Evolutionary conservation across 2,113 vertebrate genomes (phyloP).

Genomic region (Hirundichthys speculiger): DNA sequence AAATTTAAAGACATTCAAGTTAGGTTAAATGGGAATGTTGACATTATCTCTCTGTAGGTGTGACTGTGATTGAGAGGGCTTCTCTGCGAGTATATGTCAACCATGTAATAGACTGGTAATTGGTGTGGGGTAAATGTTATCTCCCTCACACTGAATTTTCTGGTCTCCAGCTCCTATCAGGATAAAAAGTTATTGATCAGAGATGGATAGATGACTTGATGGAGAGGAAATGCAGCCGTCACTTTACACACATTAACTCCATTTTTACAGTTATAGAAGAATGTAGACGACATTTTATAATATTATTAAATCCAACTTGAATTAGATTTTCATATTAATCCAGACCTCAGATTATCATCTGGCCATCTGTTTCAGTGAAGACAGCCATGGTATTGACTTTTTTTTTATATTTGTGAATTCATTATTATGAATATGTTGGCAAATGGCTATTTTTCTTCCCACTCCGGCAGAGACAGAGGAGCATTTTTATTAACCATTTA

Average conservation of each 20-base stretch:
- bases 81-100: constrained; percentile 11
- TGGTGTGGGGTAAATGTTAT: not conserved
- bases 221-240: not conserved
- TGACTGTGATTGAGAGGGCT: not conserved
- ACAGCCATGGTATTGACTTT: not conserved
- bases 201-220: not conserved
- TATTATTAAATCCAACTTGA: too few species aligned
- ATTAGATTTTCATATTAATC: not conserved
- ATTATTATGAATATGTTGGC: not conserved
- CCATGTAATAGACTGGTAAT: constrained; percentile 2
- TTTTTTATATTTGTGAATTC: not conserved
- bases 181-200: constrained; percentile 4
- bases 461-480: too few species aligned
- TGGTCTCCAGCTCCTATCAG: not conserved
- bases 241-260: constrained; percentile 1
- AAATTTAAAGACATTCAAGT: constrained; percentile 4
- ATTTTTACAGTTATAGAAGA: not conserved
- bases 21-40: not conserved
- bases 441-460: not conserved
- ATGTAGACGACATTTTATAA: too few species aligned
- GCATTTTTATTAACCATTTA: too few species aligned
- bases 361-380: not conserved
- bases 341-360: not conserved
- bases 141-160: not conserved
- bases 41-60: not conserved